These are phyloP conservation scores for Drosophila littoralis DNA, from an alignment of 1,140 invertebrate genomes.

Conservation along the genomic window DNA sequence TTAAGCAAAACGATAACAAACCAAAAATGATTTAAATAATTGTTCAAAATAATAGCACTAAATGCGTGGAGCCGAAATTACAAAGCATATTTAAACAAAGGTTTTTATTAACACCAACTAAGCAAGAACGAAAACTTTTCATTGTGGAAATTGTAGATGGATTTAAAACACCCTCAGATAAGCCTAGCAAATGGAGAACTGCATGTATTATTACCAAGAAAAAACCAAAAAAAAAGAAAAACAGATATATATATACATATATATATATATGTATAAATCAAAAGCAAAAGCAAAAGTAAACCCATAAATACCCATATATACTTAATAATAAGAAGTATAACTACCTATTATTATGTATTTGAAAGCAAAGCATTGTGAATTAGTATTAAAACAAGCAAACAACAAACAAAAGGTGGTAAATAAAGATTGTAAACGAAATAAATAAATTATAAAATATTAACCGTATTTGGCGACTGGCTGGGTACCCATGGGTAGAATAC, in stretches of 20 bases:
- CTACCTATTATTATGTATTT: conserved; percentile 79
- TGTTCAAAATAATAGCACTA: conserved; percentile 52
- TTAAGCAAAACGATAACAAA: conserved; percentile 67
- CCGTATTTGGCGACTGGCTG: not conserved
- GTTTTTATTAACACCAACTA: conserved; percentile 40
- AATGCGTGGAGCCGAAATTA: conserved; percentile 36
- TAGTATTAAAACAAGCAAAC: conserved; percentile 74
- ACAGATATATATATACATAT: conserved; percentile 1
- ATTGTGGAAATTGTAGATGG: conserved; percentile 32
- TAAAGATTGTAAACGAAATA: conserved; percentile 70
- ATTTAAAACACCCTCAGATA: conserved; percentile 61
- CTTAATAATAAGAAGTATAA: conserved; percentile 69
- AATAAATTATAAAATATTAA: conserved; percentile 17
- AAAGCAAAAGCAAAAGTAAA: conserved; percentile 2
- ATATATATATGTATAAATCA: conserved; percentile 5
- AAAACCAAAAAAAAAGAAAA: conserved; percentile 10
- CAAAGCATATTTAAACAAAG: conserved; percentile 41
- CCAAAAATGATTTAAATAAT: conserved; percentile 24
- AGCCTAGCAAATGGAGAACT: conserved; percentile 62
- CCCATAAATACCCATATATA: conserved; percentile 56
- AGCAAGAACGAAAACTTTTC: conserved; percentile 20
- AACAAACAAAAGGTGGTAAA: conserved; percentile 73
- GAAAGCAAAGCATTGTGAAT: conserved; percentile 80
- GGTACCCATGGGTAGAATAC: no score
- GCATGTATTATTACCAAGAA: conserved; percentile 54